Conservation (phyloP, 23 tunicate genomes). For the Ciona savignyi region DNA sequence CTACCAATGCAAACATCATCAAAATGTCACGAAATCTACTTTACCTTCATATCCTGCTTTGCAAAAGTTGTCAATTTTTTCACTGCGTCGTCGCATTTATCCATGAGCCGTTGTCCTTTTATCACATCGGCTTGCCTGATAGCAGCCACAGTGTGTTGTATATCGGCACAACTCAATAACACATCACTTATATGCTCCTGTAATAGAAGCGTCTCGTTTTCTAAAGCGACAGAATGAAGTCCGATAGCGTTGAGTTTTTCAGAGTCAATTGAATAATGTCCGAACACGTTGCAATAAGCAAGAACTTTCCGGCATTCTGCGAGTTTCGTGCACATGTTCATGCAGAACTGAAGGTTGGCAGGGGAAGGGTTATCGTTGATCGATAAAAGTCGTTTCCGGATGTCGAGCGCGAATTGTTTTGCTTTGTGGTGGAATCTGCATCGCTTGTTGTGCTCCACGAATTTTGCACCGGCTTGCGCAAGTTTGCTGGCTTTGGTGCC, state of each 20-base stretch:
- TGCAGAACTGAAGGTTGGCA: constrained; percentile 12
- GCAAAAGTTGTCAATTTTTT: background rate
- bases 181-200: constrained; percentile 41
- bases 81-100: background rate
- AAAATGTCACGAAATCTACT: no score
- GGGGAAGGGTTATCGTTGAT: background rate
- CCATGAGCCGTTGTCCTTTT: background rate
- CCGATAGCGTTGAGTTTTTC: constrained; percentile 39
- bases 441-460: constrained; percentile 72
- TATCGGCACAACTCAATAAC: constrained; percentile 58
- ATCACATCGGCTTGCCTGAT: background rate
- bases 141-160: constrained; percentile 24
- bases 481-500: constrained; percentile 86
- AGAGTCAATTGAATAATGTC: constrained; percentile 54
- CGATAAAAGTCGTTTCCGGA: constrained; percentile 22
- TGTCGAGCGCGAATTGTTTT: constrained; percentile 34
- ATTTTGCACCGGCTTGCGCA: constrained; percentile 67
- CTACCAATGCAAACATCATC: no score
- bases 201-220: constrained; percentile 39
- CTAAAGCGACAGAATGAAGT: constrained; percentile 48
- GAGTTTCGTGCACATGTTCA: constrained; percentile 37
- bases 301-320: constrained; percentile 48
- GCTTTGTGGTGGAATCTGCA: constrained; percentile 83
- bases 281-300: constrained; percentile 79
- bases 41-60: background rate